Evolutionary conservation across 2,113 vertebrate species (phyloP).

Genomic region (Eulacestoma nigropectus): DNA sequence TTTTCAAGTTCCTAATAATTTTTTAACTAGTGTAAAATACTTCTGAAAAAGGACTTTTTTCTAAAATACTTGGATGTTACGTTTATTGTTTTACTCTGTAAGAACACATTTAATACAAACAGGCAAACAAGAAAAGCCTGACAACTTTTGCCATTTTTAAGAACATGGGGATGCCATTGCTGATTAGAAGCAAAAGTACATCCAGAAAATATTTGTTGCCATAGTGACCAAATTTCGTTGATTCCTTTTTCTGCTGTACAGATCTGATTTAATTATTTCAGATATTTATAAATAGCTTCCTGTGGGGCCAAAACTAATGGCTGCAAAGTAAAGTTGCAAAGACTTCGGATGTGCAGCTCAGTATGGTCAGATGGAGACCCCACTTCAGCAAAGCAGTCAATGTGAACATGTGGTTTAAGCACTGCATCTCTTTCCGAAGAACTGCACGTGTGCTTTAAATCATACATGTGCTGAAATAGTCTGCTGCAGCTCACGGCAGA

Average conservation of each 20-base stretch:
- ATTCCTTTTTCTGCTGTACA: conserved; percentile 25
- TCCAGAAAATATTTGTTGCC: conserved; percentile 66
- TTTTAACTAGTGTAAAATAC: neutral
- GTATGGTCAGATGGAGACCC: neutral
- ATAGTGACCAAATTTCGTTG: conserved; percentile 58
- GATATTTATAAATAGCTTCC: conserved; percentile 70
- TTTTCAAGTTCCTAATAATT: neutral
- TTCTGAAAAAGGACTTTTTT: neutral
- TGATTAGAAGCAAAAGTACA: conserved; percentile 15
- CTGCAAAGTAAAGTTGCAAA: conserved; percentile 11
- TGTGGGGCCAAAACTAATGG: conserved; percentile 16
- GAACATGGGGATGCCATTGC: neutral
- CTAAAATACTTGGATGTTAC: neutral
- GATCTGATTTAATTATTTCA: conserved; percentile 64
- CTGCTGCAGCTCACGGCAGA: neutral
- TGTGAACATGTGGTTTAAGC: neutral
- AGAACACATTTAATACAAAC: neutral
- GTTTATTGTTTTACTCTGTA: neutral
- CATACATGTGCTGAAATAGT: neutral
- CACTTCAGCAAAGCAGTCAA: neutral
- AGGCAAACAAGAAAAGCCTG: neutral
- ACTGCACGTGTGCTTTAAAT: neutral
- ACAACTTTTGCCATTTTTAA: neutral
- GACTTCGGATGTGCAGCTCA: neutral
- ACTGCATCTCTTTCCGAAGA: neutral